Evolutionary conservation across 2,888 invertebrate genomes (phyloP).

Genomic region (Macaria liturata): DNA sequence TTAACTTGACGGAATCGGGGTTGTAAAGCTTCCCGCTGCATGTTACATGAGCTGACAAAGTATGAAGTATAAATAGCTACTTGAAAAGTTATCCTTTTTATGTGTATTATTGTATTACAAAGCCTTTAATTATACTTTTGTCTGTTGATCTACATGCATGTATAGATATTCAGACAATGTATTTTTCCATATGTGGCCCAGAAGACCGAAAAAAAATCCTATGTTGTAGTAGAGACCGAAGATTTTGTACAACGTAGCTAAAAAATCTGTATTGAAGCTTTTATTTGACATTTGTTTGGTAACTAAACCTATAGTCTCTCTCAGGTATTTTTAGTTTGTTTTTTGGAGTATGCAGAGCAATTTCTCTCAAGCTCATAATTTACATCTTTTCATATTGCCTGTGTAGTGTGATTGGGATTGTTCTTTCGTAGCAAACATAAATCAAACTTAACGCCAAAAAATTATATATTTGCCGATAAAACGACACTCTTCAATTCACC

Average conservation of each 20-base stretch:
- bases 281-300: background rate
- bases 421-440: constrained; percentile 59
- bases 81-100: constrained; percentile 4
- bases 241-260: too few relatives aligned
- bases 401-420: constrained; percentile 55
- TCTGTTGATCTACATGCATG: constrained; percentile 31
- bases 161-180: constrained; percentile 12
- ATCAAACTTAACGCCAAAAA: constrained; percentile 66
- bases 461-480: constrained; percentile 69
- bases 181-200: too few relatives aligned
- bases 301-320: too few relatives aligned
- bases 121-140: background rate
- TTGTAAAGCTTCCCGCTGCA: constrained; percentile 24
- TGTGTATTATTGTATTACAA: background rate
- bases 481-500: constrained; percentile 65
- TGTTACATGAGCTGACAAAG: constrained; percentile 30
- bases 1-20: constrained; percentile 26
- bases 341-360: background rate
- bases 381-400: constrained; percentile 36
- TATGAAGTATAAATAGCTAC: constrained; percentile 27
- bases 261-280: too few relatives aligned
- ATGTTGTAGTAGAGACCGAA: too few relatives aligned
- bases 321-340: too few relatives aligned
- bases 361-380: constrained; percentile 17
- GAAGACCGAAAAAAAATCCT: too few relatives aligned